phyloP scores from a whole-genome alignment of 2,113 vertebrate genomes.

The Kobus ellipsiprymnus region DNA sequence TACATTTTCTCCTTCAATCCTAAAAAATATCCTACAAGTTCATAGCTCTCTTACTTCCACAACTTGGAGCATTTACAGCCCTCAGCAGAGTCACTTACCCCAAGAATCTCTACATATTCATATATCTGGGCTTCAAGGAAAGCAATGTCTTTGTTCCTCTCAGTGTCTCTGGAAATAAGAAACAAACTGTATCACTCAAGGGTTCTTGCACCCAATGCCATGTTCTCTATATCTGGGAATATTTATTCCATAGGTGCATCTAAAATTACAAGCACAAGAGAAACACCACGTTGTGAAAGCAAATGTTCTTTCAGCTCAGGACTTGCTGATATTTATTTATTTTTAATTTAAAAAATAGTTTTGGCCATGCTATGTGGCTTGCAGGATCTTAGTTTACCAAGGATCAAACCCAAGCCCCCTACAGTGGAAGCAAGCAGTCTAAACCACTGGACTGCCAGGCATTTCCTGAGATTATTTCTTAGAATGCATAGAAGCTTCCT shows the following conservation, averaged over 20 bases:
- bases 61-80: neutral
- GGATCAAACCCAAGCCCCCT: neutral
- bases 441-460: neutral
- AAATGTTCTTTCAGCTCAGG: neutral
- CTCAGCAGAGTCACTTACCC: constrained; percentile 83
- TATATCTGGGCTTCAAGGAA: constrained; percentile 98
- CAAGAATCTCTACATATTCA: constrained; percentile 96
- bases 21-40: neutral
- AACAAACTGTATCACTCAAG: constrained; percentile 4
- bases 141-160: constrained; percentile 95
- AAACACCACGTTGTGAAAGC: neutral
- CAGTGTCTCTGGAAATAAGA: constrained; percentile 88
- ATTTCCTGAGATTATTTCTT: neutral
- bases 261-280: neutral
- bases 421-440: neutral
- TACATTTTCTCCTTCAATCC: neutral
- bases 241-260: neutral
- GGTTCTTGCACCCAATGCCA: neutral
- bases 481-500: neutral
- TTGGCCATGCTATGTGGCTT: neutral
- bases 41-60: neutral
- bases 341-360: neutral
- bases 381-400: neutral
- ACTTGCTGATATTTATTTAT: neutral
- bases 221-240: neutral